Percentiles rank a stretch among this genome's conserved stretches.
Evolutionary conservation across 2,113 vertebrate genomes (phyloP).

Genomic region (Hyperopisus bebe): DNA sequence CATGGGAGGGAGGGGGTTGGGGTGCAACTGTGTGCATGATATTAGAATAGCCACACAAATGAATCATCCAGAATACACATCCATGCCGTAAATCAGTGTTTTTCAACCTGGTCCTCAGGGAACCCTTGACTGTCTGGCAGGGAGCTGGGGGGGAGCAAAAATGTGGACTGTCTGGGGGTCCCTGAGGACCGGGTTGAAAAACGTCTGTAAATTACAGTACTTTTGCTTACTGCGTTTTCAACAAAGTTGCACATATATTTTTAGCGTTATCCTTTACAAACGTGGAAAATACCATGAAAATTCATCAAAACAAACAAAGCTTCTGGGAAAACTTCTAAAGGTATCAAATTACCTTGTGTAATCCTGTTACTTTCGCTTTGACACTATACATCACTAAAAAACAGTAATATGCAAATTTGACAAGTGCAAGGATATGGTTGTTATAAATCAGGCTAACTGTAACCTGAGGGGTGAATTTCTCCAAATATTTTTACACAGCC

Average conservation of each 20-base stretch:
- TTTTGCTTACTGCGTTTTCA: background rate
- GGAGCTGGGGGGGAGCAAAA: background rate
- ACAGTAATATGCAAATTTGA: background rate
- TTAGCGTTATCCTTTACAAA: background rate
- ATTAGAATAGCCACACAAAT: background rate
- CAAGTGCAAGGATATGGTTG: background rate
- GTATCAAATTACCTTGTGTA: background rate
- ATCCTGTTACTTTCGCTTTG: background rate
- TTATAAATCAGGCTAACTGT: background rate
- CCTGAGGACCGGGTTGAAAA: background rate
- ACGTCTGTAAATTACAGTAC: background rate
- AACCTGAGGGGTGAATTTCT: background rate
- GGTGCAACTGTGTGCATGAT: background rate
- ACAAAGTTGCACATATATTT: background rate
- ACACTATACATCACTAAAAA: background rate
- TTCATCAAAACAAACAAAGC: background rate
- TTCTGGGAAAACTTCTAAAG: background rate
- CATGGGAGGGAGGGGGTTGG: background rate
- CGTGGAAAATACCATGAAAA: background rate
- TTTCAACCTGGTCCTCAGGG: background rate
- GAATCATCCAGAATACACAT: background rate
- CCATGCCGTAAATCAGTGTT: background rate
- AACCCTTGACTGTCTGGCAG: background rate
- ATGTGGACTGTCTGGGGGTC: background rate
- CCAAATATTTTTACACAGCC: background rate